A percentile compares a stretch with the other conserved stretches of the same genome.
Evolutionary conservation across 2,797 vertebrate species (phyloP).

Genomic region (Buphagus erythrorhynchus): DNA sequence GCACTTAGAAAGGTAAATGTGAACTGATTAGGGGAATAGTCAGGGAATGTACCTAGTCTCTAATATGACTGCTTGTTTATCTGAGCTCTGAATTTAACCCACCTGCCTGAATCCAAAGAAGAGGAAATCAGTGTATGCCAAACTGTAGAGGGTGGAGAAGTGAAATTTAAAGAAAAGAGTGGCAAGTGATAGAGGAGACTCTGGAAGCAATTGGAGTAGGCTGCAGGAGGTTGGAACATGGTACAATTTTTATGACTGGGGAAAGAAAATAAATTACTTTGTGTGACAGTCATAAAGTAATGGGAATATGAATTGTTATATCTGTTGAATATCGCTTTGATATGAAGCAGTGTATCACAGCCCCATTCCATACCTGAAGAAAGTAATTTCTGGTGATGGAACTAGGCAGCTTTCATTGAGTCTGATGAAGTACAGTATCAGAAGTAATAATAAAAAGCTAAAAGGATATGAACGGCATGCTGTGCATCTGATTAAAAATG

Average conservation of each 20-base stretch:
- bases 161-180: background rate
- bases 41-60: background rate
- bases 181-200: background rate
- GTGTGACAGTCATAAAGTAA: constrained; percentile 13
- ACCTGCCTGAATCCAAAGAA: background rate
- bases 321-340: constrained; percentile 12
- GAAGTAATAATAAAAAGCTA: constrained; percentile 62
- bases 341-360: background rate
- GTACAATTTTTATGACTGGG: background rate
- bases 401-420: constrained; percentile 38
- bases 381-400: constrained; percentile 43
- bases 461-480: constrained; percentile 56
- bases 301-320: constrained; percentile 19
- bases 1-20: constrained; percentile 40
- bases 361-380: constrained; percentile 11
- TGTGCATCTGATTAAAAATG: constrained; percentile 67
- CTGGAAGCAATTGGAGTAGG: background rate
- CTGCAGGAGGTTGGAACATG: background rate
- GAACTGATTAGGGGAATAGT: constrained; percentile 26
- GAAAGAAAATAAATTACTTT: constrained; percentile 3
- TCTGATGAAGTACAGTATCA: constrained; percentile 62
- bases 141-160: background rate
- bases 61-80: constrained; percentile 4
- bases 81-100: constrained; percentile 21
- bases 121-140: background rate